Evolutionary conservation across 1,140 invertebrate species (phyloP), one percentile per base, ranked within the genome.

Genomic region (Steinernema feltiae): DNA sequence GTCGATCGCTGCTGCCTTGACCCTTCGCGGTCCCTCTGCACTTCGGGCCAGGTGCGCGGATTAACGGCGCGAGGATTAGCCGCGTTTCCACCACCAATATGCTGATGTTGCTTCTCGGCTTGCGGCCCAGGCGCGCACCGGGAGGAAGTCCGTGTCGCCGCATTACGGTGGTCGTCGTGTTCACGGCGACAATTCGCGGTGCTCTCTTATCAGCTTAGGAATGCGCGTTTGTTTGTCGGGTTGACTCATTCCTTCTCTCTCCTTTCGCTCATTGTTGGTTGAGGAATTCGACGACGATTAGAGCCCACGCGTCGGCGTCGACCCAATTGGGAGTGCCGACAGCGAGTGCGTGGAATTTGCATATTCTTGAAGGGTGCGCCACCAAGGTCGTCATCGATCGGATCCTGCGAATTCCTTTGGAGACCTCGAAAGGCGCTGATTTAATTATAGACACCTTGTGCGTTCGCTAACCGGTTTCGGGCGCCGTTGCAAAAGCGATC

Each of bases 401-500:
- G 63, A 69, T 69, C 48, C 63, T 74, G 24, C 48, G 73, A 29
- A 0, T n/a, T 69, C 12, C 1, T 29, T 73, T 48, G 48, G 72
- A 32, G 73, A 74, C 71, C 46, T 72, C 48, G 48, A 72, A 41
- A 72, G 30, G 48, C 48, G 32, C 72, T 53, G 18, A 69, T 32
- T 30, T 29, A 41, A 1, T 74, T 30, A 27, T 17, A 30, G 35
- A 24, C 53, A 30, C 35, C n/a, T 71, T 74, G 53, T 29, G 30
- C 63, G 73, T 69, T 74, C 30, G 48, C n/a, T 74, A 69, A 74
- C 73, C 73, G 48, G 63, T 69, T 41, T 41, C 35, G n/a, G n/a
- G n/a, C n/a, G n/a, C n/a, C n/a, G n/a, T n/a, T n/a, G n/a, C n/a
- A n/a, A n/a, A n/a, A n/a, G n/a, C n/a, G n/a, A n/a, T n/a, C n/a